Evolutionary conservation across 2,113 vertebrate species (phyloP).

Genomic region (Verasper variegatus): DNA sequence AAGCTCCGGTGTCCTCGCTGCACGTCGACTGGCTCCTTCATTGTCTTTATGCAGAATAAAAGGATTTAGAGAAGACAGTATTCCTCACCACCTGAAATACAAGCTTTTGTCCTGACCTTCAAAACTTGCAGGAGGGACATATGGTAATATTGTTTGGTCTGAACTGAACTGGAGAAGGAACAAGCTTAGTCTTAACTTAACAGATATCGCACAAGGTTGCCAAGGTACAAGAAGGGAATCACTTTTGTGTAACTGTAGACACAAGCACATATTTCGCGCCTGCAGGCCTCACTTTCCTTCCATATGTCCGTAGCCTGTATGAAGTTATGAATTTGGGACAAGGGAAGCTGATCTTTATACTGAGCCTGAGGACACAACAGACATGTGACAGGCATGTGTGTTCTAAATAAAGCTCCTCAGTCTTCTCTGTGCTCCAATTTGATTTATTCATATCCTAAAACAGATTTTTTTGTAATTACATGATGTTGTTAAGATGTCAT

Average conservation of each 20-base stretch:
- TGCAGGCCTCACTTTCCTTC: background rate
- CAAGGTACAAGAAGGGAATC: background rate
- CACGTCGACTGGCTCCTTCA: background rate
- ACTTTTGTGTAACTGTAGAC: conserved; percentile 18
- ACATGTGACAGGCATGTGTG: background rate
- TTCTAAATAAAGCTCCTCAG: conserved; percentile 13
- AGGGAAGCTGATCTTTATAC: conserved; percentile 4
- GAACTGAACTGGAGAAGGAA: background rate
- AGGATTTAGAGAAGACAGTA: conserved; percentile 2
- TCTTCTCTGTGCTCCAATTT: background rate
- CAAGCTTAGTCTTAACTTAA: too few species aligned
- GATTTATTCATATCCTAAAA: background rate
- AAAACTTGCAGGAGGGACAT: background rate
- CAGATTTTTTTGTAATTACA: too few species aligned
- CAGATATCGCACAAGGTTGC: background rate
- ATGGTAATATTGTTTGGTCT: conserved; percentile 2
- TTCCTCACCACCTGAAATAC: conserved; percentile 6
- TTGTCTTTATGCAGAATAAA: conserved; percentile 16
- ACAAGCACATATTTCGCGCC: background rate
- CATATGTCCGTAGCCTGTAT: background rate
- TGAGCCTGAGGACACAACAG: conserved; percentile 15
- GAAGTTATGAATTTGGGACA: conserved; percentile 21
- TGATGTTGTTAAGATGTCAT: too few species aligned
- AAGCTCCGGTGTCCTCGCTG: conserved; percentile 7
- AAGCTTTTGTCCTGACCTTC: conserved; percentile 31